A percentile compares a stretch with the other conserved stretches of the same genome.
Conservation (phyloP, 2,888 invertebrate species). For the Saturnia japonica region DNA sequence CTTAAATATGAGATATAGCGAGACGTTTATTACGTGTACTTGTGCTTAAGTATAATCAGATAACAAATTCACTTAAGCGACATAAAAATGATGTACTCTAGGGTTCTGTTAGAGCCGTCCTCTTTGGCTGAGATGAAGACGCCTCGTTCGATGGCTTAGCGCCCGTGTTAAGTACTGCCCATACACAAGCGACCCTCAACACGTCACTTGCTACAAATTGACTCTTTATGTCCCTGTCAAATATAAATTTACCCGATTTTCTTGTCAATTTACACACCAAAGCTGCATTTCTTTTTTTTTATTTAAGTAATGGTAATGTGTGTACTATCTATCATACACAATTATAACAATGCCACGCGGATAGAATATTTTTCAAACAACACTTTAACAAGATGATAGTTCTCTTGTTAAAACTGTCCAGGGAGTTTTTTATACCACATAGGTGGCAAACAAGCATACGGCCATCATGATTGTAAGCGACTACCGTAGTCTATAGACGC, state of each 20-base stretch:
- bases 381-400: too few species aligned
- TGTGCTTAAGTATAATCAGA: conserved; percentile 52
- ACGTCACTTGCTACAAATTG: conserved; percentile 66
- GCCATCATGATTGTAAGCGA: too few species aligned
- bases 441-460: too few species aligned
- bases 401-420: too few species aligned
- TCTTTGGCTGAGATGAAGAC: conserved; percentile 33
- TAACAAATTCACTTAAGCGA: conserved; percentile 58
- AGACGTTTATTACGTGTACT: conserved; percentile 51
- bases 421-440: too few species aligned
- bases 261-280: conserved; percentile 35
- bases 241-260: conserved; percentile 51
- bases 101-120: conserved; percentile 34
- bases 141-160: conserved; percentile 48
- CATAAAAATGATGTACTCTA: conserved; percentile 52
- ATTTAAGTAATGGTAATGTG: too few species aligned
- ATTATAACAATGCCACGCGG: too few species aligned
- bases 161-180: conserved; percentile 60
- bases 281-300: conserved; percentile 17
- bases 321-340: too few species aligned
- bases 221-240: conserved; percentile 61
- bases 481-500: too few species aligned
- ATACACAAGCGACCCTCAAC: conserved; percentile 64
- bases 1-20: conserved; percentile 28
- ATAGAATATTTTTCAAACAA: too few species aligned